Percentiles rank a stretch among this genome's conserved stretches.
Evolutionary conservation across 1,140 invertebrate species (phyloP).

Genomic region (Pseudomyrmex concolor): DNA sequence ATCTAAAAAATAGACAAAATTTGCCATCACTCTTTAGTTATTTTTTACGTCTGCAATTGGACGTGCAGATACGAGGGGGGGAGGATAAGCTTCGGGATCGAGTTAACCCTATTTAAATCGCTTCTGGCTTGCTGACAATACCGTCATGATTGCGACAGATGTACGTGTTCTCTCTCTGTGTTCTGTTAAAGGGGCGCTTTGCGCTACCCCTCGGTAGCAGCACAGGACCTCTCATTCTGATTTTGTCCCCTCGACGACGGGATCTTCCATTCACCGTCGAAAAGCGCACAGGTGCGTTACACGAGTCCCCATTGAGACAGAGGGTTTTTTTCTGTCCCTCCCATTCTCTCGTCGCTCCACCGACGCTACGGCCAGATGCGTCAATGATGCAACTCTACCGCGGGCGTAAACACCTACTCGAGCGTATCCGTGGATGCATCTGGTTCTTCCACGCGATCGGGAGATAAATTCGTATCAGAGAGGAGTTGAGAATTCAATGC

Average conservation of each 20-base stretch:
- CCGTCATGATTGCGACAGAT: constrained; percentile 73
- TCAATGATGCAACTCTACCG: constrained; percentile 73
- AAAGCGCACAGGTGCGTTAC: constrained; percentile 74
- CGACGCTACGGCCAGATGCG: constrained; percentile 73
- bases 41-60: constrained; percentile 19
- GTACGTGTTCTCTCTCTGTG: constrained; percentile 54
- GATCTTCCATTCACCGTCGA: constrained; percentile 57
- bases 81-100: background rate
- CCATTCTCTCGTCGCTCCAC: constrained; percentile 4
- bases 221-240: constrained; percentile 32
- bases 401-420: constrained; percentile 47
- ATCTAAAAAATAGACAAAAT: no score
- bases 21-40: background rate
- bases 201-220: constrained; percentile 57
- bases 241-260: constrained; percentile 35
- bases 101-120: constrained; percentile 68
- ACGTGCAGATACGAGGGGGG: constrained; percentile 11
- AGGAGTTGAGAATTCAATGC: background rate
- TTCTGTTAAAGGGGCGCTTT: constrained; percentile 71
- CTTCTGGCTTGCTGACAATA: constrained; percentile 69
- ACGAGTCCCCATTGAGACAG: constrained; percentile 65
- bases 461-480: constrained; percentile 54
- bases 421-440: constrained; percentile 30
- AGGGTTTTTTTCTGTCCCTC: constrained; percentile 9
- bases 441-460: constrained; percentile 23